Conservation (phyloP, 2,888 invertebrate genomes). For the Morpho helenor region DNA sequence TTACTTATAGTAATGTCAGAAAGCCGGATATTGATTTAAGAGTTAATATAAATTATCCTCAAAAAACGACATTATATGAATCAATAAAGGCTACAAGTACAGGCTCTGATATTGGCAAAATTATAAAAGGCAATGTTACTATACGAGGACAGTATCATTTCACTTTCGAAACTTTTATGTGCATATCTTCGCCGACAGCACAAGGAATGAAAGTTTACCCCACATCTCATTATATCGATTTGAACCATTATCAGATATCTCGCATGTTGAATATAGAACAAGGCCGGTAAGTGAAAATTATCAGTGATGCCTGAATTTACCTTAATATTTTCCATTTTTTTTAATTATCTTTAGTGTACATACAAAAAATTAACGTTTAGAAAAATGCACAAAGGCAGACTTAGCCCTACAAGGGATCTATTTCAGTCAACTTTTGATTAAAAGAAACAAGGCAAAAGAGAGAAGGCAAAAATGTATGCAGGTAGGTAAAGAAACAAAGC, state of each 20-base stretch:
- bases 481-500: too few species aligned
- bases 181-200: slow-evolving; percentile 81
- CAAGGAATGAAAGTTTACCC: slow-evolving; percentile 82
- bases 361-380: too few species aligned
- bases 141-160: slow-evolving; percentile 83
- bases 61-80: slow-evolving; percentile 39
- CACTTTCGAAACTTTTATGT: slow-evolving; percentile 83
- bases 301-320: too few species aligned
- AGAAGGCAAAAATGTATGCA: too few species aligned
- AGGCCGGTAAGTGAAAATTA: too few species aligned
- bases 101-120: slow-evolving; percentile 59
- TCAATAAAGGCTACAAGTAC: slow-evolving; percentile 47
- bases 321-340: too few species aligned
- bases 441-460: too few species aligned
- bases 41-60: slow-evolving; percentile 44
- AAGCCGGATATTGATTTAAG: slow-evolving; percentile 49
- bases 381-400: too few species aligned
- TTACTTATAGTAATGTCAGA: slow-evolving; percentile 69
- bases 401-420: too few species aligned
- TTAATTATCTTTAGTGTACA: too few species aligned
- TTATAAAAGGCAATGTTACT: slow-evolving; percentile 77
- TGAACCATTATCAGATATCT: slow-evolving; percentile 48
- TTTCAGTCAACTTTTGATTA: too few species aligned
- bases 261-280: not conserved
- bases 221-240: slow-evolving; percentile 71